Evolutionary conservation across 1,140 invertebrate species (phyloP).

Genomic region (Samia ricini): DNA sequence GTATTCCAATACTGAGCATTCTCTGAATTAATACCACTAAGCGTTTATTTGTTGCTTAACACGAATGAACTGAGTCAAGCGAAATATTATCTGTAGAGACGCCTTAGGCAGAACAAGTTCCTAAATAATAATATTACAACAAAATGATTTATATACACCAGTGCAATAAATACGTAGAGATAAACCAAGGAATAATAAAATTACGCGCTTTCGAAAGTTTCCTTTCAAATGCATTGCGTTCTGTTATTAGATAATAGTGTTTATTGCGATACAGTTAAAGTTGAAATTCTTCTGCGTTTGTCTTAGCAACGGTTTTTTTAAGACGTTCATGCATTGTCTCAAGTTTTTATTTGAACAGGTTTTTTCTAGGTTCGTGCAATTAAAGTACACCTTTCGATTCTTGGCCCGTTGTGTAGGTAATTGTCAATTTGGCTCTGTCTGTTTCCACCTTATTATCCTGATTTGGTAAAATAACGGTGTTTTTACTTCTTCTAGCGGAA

Average conservation of each 20-base stretch:
- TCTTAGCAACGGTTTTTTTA: neutral
- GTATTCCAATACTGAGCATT: too few species aligned
- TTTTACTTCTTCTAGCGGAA: neutral
- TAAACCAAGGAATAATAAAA: conserved; percentile 9
- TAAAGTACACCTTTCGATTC: neutral
- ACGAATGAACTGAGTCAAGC: neutral
- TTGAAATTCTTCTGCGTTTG: neutral
- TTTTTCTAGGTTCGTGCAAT: conserved; percentile 1
- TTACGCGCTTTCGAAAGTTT: conserved; percentile 9
- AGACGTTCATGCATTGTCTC: conserved; percentile 1
- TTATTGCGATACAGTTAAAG: neutral
- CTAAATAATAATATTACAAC: conserved; percentile 2
- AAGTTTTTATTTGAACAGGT: neutral
- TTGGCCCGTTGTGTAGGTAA: neutral
- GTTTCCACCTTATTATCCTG: neutral
- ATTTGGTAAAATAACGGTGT: neutral
- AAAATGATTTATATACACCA: conserved; percentile 10
- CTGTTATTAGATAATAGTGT: neutral
- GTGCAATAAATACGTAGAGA: conserved; percentile 9
- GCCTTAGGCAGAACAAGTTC: conserved; percentile 8
- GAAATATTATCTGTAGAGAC: conserved; percentile 4
- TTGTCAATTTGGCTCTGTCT: neutral
- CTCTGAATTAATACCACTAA: too few species aligned
- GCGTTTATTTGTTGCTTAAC: neutral
- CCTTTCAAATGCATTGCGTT: conserved; percentile 2